Base-by-base conservation (phyloP, 2,113 vertebrate species). In the Microcebus ravelobensis region DNA sequence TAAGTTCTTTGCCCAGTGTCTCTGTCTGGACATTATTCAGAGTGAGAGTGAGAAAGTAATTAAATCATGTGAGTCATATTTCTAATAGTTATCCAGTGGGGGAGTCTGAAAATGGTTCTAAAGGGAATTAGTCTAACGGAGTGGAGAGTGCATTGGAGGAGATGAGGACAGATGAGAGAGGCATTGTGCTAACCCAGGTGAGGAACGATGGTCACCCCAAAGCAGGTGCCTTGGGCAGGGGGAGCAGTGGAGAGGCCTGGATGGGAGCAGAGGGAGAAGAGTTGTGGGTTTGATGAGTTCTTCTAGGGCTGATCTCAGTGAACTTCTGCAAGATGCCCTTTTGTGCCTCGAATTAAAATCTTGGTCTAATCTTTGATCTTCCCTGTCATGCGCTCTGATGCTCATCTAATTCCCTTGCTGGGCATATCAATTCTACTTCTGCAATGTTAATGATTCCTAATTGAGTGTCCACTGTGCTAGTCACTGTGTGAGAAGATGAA, bases 401-500 rank as follows among this genome's bases (percentile, higher is more conserved):
- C 8, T 39, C 17, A 45, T 70, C 36, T 81, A 0, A 52, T 57
- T 76, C 50, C 39, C 5, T 71, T 45, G 8, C 50, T 65, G n/a
- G 84, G 17, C 2, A 9, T 48, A 23, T 84, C 39, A 57, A 6
- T 94, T 85, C 34, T 63, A 76, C 25, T 27, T 77, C 5, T 15
- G 39, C 27, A 42, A 52, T 68, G 20, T 71, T 79, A 84, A 29
- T 90, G 39, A 50, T 76, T 76, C 80, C 12, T 48, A 82, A 39
- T 5, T 36, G 55, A 8, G 9, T 68, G 1, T 68, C 52, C 34
- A 2, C 20, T 57, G n/a, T 80, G 20, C 70, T 42, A 67, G 63
- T 12, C 57, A 29, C 27, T 42, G 5, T 93, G 13, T 67, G 76
- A 92, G 57, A 95, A 45, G 42, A 89, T 73, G 12, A 91, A 84